These are phyloP conservation scores for Phoebastria nigripes DNA, from an alignment of 2,797 vertebrate species.

Conservation along the genomic window DNA sequence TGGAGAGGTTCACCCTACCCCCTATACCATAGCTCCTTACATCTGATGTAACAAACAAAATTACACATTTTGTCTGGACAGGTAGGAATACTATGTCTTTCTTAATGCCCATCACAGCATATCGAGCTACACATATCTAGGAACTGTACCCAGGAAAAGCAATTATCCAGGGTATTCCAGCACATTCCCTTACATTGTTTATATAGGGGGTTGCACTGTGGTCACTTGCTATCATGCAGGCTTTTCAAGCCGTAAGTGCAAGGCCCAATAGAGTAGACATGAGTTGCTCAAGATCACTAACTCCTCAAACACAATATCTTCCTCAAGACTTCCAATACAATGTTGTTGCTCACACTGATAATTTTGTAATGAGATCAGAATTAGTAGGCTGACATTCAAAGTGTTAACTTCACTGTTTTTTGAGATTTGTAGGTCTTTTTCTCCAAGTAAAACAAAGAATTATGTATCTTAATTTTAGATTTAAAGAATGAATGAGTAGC, in stretches of 20 bases:
- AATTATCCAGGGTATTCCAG: neutral
- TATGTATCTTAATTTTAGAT: neutral
- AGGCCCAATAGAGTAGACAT: neutral
- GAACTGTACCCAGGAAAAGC: neutral
- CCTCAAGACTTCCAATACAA: neutral
- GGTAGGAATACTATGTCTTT: neutral
- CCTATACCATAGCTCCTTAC: neutral
- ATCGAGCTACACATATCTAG: neutral
- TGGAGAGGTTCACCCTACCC: neutral
- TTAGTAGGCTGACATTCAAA: neutral
- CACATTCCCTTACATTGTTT: neutral
- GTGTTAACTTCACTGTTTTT: neutral
- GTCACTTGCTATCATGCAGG: neutral
- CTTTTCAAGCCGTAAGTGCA: neutral
- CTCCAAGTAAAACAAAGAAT: neutral
- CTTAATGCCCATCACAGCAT: neutral
- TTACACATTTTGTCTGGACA: neutral
- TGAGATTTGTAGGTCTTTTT: neutral
- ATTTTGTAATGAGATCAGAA: neutral
- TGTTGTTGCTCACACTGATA: neutral
- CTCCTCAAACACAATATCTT: neutral
- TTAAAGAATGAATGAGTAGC: neutral
- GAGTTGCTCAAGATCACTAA: neutral
- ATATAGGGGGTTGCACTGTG: accelerated
- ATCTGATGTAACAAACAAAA: neutral